Evolutionary conservation across 2,888 invertebrate species (phyloP).

Genomic region (Limnephilus auricula): DNA sequence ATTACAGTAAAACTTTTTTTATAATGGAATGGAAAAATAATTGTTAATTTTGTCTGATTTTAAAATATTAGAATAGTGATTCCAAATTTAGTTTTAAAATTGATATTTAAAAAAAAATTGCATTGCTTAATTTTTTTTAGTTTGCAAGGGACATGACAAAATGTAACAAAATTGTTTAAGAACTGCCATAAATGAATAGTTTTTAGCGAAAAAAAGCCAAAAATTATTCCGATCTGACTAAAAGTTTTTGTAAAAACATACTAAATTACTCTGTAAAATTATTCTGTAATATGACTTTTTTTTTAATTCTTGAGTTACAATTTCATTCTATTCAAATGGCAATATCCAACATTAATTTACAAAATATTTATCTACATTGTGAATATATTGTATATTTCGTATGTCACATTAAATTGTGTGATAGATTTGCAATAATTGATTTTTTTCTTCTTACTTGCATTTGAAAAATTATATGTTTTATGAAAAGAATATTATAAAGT

Average conservation of each 20-base stretch:
- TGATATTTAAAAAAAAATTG: neutral
- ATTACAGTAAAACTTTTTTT: neutral
- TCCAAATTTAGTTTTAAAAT: conserved; percentile 26
- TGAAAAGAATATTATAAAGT: neutral
- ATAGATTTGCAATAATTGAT: neutral
- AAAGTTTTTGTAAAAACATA: neutral
- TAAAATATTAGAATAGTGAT: neutral
- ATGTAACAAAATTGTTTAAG: conserved; percentile 18
- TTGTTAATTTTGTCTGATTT: neutral
- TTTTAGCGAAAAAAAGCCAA: conserved; percentile 25
- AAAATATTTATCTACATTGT: neutral
- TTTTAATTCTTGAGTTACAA: neutral
- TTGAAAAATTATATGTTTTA: neutral
- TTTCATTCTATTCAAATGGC: neutral
- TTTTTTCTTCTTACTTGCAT: neutral
- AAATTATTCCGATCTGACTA: conserved; percentile 38
- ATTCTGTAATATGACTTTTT: neutral
- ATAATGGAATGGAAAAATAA: neutral
- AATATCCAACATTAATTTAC: neutral
- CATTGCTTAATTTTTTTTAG: neutral
- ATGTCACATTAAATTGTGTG: neutral
- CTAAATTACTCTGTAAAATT: neutral
- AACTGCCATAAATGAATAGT: conserved; percentile 7
- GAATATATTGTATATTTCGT: neutral
- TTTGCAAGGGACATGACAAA: conserved; percentile 17